A percentile compares a stretch with the other conserved stretches of the same genome.
Conservation (phyloP, 1,140 invertebrate species). For the Antheraea pernyi region DNA sequence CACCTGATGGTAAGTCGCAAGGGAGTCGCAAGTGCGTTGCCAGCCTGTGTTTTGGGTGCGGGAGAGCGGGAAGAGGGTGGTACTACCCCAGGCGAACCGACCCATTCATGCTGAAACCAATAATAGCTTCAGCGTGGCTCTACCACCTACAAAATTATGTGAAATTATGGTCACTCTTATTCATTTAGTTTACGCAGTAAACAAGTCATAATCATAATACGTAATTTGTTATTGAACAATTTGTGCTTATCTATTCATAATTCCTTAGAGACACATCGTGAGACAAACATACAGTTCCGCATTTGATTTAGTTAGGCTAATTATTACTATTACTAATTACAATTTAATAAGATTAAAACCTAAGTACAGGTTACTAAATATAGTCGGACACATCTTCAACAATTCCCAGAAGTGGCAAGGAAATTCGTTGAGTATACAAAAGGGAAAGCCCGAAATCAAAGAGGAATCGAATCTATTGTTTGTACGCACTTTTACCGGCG, state of each 20-base stretch:
- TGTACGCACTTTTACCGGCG: constrained; percentile 47
- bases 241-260: background rate
- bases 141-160: too few species aligned
- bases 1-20: too few species aligned
- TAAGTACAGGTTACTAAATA: background rate
- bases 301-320: background rate
- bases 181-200: background rate
- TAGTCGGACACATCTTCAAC: constrained; percentile 12
- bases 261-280: background rate
- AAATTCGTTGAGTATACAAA: constrained; percentile 37
- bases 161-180: background rate
- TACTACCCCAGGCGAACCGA: too few species aligned
- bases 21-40: too few species aligned
- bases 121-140: too few species aligned
- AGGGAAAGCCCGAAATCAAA: constrained; percentile 58
- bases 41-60: too few species aligned
- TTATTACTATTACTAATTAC: background rate
- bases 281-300: background rate
- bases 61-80: too few species aligned
- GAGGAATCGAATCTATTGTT: constrained; percentile 49
- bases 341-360: background rate
- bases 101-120: too few species aligned
- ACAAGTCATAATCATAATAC: too few species aligned
- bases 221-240: background rate
- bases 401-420: constrained; percentile 21